A percentile compares a stretch with the other conserved stretches of the same genome.
Conservation (phyloP, 2,888 invertebrate species). For the Aspidiotus destructor region DNA sequence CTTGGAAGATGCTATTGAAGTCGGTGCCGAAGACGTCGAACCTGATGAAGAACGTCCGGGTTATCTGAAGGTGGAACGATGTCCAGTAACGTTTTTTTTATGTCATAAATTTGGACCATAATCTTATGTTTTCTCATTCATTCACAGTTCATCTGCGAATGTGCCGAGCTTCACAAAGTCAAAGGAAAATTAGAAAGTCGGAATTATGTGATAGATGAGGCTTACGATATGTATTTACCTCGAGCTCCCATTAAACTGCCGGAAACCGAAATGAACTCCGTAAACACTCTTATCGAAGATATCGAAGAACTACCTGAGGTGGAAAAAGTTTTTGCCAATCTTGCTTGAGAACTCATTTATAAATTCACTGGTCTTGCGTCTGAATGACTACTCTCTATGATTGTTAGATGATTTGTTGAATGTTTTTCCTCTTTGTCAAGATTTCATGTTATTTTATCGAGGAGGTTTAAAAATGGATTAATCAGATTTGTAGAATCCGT, state of each 20-base stretch:
- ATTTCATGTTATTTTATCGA: no score
- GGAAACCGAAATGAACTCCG: slow-evolving; percentile 14
- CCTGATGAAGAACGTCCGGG: slow-evolving; percentile 42
- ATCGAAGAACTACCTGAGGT: slow-evolving; percentile 22
- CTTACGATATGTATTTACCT: slow-evolving; percentile 8
- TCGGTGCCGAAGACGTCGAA: slow-evolving; percentile 59
- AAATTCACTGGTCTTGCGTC: no score
- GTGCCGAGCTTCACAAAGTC: background rate
- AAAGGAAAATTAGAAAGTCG: slow-evolving; percentile 19
- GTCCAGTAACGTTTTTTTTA: background rate
- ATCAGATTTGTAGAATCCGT: no score
- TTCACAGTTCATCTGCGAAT: slow-evolving; percentile 22
- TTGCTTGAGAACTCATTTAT: background rate
- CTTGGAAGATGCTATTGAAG: slow-evolving; percentile 57
- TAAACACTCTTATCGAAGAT: slow-evolving; percentile 12
- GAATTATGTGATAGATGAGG: slow-evolving; percentile 5
- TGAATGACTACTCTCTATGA: no score
- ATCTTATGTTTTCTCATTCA: background rate
- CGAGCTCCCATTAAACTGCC: slow-evolving; percentile 8
- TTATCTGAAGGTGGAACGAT: slow-evolving; percentile 38
- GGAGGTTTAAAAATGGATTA: no score
- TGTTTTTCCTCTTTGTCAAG: no score
- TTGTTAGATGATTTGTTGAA: no score
- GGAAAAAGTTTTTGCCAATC: slow-evolving; percentile 4
- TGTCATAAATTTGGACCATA: background rate